phyloP scores from a whole-genome alignment of 2,113 vertebrate genomes.

The Himantopus leucocephalus region DNA sequence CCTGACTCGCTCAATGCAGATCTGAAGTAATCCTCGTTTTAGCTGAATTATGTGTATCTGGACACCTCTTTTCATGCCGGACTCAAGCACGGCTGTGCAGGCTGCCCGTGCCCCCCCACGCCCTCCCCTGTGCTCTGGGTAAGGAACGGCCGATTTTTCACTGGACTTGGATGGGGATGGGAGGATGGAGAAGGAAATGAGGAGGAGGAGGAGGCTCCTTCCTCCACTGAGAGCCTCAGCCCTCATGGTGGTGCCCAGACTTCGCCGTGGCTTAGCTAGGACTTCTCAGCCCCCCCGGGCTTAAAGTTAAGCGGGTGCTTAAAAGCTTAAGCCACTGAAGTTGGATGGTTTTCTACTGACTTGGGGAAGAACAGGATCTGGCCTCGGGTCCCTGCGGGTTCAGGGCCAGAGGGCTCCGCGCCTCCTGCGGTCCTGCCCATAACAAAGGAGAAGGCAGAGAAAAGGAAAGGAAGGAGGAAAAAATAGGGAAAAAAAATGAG shows the following conservation, averaged over 20 bases:
- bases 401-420: not conserved
- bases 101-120: not conserved
- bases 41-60: not conserved
- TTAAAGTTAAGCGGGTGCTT: accelerated
- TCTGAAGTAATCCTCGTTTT: not conserved
- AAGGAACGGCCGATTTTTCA: not conserved
- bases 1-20: not conserved
- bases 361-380: not conserved
- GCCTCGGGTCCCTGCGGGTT: accelerated
- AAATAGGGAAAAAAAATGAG: not conserved
- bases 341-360: not conserved
- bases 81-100: not conserved
- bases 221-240: not conserved
- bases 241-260: accelerated
- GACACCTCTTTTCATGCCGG: not conserved
- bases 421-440: accelerated
- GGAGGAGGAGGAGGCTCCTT: not conserved
- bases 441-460: not conserved
- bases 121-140: accelerated
- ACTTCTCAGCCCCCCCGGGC: not conserved
- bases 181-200: not conserved
- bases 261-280: accelerated
- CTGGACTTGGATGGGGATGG: not conserved
- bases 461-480: not conserved
- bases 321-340: accelerated